Base-by-base conservation (phyloP, 2,113 vertebrate genomes). In the Nibea albiflora region DNA sequence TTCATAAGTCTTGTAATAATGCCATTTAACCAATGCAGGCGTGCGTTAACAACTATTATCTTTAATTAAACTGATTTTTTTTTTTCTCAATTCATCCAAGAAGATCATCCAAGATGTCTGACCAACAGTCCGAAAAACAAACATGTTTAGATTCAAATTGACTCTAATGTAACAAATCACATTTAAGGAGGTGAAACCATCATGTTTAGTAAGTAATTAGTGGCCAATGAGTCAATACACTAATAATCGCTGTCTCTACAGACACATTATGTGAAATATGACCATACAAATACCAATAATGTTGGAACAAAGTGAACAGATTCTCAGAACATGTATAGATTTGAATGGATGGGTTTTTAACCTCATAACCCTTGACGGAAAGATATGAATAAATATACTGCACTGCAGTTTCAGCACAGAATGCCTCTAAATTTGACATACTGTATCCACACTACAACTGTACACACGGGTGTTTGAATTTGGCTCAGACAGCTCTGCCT, bases 401-500 rank as follows among this genome's bases (percentile, higher is more conserved):
- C 10, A 52, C 3, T 46, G 76, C 17, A 44, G 19, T 44, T 52
- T 60, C 22, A 44, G 26, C 28, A 14, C 22, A 4, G 9, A 57
- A 24, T 52, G 5, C 1, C 52, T n/a, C 53, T 42, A 6, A 17
- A 14, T 39, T 61, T 72, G 16, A 76, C 73, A 20, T 56, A 28
- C 64, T 49, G 31, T 35, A 35, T 35, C 6, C 31, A 53, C 61
- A 65, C 10, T 31, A 16, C 31, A 69, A 14, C 19, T 39, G 3
- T 50, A 4, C 62, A 26, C 46, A 39, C 31, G n/a, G 0, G 44
- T 53, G 17, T 73, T 75, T 54, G 31, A 57, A 12, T 71, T 49
- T 31, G 46, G 20, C 65, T 71, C 8, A 50, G 42, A 64, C 66
- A 67, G 57, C 50, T 63, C 46, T 78, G 50, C 49, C 47, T 63